Evolutionary conservation across 2,113 vertebrate species (phyloP).

Genomic region (Gila orcuttii): DNA sequence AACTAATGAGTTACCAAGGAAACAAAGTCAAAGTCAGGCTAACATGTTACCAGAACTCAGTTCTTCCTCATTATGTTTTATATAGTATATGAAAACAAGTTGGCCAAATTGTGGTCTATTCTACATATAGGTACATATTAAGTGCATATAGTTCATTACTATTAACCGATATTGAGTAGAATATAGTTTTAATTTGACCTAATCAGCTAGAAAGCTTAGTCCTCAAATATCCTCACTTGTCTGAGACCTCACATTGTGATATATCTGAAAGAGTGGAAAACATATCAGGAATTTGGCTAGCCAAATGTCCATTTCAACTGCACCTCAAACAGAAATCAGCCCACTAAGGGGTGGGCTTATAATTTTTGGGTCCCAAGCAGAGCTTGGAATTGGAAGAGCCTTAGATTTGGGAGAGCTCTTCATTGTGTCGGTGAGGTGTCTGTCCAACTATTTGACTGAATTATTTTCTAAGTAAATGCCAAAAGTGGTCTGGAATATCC

Average conservation of each 20-base stretch:
- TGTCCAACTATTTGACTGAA: slow-evolving; percentile 23
- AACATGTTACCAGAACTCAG: neutral
- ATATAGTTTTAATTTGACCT: neutral
- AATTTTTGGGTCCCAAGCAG: slow-evolving; percentile 2
- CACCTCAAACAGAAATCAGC: slow-evolving; percentile 19
- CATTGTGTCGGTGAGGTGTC: neutral
- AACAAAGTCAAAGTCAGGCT: too few relatives aligned
- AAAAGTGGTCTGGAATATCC: slow-evolving; percentile 19
- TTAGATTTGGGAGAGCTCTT: neutral
- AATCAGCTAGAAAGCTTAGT: slow-evolving; percentile 14
- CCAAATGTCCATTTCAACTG: slow-evolving; percentile 29
- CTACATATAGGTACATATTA: neutral
- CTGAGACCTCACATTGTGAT: slow-evolving; percentile 7
- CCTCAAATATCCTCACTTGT: neutral
- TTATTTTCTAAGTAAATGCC: neutral
- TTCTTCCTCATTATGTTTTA: neutral
- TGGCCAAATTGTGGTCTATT: neutral
- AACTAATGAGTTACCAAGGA: too few relatives aligned
- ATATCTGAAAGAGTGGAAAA: slow-evolving; percentile 33
- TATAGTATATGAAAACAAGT: neutral
- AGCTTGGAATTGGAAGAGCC: neutral
- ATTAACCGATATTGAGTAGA: neutral
- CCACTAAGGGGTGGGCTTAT: neutral
- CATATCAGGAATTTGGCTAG: slow-evolving; percentile 43
- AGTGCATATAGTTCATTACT: neutral